phyloP scores from a whole-genome alignment of 2,113 vertebrate species.

The Peromyscus maniculatus region DNA sequence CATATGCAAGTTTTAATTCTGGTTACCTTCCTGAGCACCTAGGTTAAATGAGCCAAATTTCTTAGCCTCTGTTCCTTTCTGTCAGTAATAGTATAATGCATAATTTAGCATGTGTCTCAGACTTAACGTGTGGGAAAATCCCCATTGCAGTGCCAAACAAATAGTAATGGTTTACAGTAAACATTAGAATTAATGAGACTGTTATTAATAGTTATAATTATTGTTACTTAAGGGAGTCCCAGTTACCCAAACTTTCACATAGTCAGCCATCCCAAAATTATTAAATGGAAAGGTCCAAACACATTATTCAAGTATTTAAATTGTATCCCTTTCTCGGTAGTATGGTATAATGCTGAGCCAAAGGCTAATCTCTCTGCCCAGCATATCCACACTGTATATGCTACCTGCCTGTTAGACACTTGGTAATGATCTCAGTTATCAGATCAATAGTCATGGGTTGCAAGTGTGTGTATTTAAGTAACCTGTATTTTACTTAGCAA shows the following conservation, averaged over 20 bases:
- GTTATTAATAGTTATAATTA: not conserved
- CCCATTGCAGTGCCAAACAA: not conserved
- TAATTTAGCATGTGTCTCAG: not conserved
- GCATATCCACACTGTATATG: not conserved
- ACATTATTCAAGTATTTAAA: not conserved
- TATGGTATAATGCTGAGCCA: not conserved
- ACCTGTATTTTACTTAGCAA: not conserved
- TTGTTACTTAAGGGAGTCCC: accelerated
- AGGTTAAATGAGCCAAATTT: not conserved
- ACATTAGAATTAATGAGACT: no score
- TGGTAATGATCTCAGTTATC: no score
- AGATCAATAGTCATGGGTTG: no score
- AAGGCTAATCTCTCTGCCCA: not conserved
- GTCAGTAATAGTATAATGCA: not conserved
- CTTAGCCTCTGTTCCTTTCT: not conserved
- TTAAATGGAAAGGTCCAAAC: not conserved
- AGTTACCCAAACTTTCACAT: not conserved
- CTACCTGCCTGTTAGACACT: not conserved
- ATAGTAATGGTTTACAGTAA: not conserved
- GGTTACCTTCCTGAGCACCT: not conserved
- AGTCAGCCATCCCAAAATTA: not conserved
- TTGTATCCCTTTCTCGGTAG: not conserved
- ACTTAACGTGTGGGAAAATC: not conserved
- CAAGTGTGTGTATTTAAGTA: no score
- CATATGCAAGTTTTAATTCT: not conserved